Conservation (phyloP, 2,888 invertebrate species). For the Octonoba sinensis region DNA sequence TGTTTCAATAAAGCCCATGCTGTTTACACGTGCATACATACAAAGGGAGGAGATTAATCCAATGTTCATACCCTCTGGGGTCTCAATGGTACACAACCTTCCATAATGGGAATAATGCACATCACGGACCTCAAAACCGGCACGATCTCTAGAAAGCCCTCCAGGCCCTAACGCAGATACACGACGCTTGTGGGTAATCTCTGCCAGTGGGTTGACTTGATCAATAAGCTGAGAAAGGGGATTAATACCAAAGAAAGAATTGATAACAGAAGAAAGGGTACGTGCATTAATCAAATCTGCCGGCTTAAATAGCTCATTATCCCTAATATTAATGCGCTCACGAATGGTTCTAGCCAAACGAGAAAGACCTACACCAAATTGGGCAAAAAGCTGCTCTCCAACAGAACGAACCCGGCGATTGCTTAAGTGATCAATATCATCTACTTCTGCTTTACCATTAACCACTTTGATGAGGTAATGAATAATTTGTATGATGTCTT, state of each 20-base stretch:
- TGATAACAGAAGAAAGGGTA: background rate
- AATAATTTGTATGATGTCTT: background rate
- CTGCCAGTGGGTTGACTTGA: slow-evolving; percentile 10
- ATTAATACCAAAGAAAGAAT: slow-evolving; percentile 3
- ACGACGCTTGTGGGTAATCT: slow-evolving; percentile 40
- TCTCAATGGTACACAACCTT: slow-evolving; percentile 7
- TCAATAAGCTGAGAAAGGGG: slow-evolving; percentile 21
- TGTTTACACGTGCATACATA: slow-evolving; percentile 32
- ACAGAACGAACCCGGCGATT: slow-evolving; percentile 10
- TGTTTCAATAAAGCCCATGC: slow-evolving; percentile 59
- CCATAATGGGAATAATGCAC: slow-evolving; percentile 12
- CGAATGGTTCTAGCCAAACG: background rate
- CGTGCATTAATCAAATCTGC: background rate
- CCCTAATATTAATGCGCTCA: background rate
- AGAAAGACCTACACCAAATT: background rate
- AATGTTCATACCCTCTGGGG: slow-evolving; percentile 49
- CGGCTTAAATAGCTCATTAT: background rate
- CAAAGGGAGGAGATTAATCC: slow-evolving; percentile 29
- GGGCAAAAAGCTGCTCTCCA: background rate
- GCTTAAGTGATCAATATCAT: slow-evolving; percentile 23
- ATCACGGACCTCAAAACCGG: slow-evolving; percentile 13
- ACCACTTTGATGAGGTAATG: background rate
- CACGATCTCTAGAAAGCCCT: slow-evolving; percentile 5
- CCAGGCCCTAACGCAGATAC: slow-evolving; percentile 6
- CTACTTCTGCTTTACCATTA: background rate